Base-by-base conservation (phyloP, 2,113 vertebrate genomes). In the Sardina pilchardus region DNA sequence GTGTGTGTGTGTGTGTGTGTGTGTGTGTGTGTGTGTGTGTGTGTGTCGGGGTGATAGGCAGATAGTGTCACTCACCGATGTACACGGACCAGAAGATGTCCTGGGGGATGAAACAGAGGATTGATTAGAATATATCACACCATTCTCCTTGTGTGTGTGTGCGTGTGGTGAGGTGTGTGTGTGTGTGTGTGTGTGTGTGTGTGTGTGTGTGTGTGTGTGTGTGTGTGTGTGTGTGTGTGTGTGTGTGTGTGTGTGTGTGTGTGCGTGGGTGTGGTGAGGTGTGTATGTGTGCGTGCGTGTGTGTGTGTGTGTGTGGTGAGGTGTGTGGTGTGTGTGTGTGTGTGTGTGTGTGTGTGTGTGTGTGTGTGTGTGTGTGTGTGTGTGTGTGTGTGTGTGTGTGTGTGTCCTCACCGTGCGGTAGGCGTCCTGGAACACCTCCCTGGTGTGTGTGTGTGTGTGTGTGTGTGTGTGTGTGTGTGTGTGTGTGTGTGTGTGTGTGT, bases 51-150 rank as follows among this genome's bases (percentile, higher is more conserved):
- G 56, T 63, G 56, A 4, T n/a, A 10, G 85, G 83, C 82, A 53
- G 59, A 42, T 42, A 67, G 24, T 21, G n/a, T 85, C 83, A 94
- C 95, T 94, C 88, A 96, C 95, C 95, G 5, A 96, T 85, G 34
- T 96, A 96, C 85, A 96, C 93, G 0, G 95, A 93, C 95, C 95
- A 96, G 91, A 96, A 96, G 88, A 96, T 95, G 81, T 96, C 95
- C 95, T 96, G 89, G 44, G 90, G 86, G 87, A 89, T 91, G 87
- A 86, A 1, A 8, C 36, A 10, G 8, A 71, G 39, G 39, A 42
- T 42, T 42, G 39, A 42, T 42, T 42, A 39, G 39, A 0, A 21
- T 10, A 42, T 26, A 17, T 24, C 26, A 82, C 2, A 17, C 6
- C 30, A 9, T 6, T 53, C 48, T 83, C 17, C 10, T 16, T 53